Evolutionary conservation across 2,888 invertebrate genomes (phyloP), one percentile per base, ranked within the genome.

Genomic region (Ectemnius cavifrons): DNA sequence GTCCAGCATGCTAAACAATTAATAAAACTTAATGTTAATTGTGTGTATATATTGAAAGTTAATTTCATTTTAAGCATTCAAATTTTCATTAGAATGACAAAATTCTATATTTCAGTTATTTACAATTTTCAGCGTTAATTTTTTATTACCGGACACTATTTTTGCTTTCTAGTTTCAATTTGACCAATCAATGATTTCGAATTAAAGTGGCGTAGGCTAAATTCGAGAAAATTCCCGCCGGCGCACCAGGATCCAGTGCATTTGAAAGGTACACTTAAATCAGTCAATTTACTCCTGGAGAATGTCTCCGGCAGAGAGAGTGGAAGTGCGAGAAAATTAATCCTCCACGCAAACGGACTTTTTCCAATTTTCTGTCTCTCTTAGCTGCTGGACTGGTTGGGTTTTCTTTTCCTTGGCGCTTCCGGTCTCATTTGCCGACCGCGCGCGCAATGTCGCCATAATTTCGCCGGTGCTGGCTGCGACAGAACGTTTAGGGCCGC

Each of bases 391-490:
- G 18, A 58, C 23, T 23, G 23, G 3, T 0, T 23, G 59, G 3
- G 2, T 20, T n/a, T 49, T 47, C 23, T 61, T 45, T 49, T 59
- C 65, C 59, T 58, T 37, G 8, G 28, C 47, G 14, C 13, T 63
- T 60, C 59, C 66, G 56, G n/a, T 61, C 59, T 47, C 57, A 60
- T 6, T 4, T 16, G n/a, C 49, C 20, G 70, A 13, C 66, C 61
- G 77, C 65, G 59, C 71, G 71, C 75, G 70, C 67, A 79, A 81
- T 70, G 79, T 73, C 83, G 77, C 79, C 81, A 80, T 82, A 85
- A 86, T 86, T 86, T 83, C 71, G 82, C 81, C 77, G 82, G 83
- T 84, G 84, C 85, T 85, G 86, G 79, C 81, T 78, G 80, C 81
- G 86, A 84, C 85, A 82, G 85, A 80, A 77, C 79, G 77, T 83